Conservation (phyloP, 2,797 vertebrate species). For the Oreochromis mossambicus region DNA sequence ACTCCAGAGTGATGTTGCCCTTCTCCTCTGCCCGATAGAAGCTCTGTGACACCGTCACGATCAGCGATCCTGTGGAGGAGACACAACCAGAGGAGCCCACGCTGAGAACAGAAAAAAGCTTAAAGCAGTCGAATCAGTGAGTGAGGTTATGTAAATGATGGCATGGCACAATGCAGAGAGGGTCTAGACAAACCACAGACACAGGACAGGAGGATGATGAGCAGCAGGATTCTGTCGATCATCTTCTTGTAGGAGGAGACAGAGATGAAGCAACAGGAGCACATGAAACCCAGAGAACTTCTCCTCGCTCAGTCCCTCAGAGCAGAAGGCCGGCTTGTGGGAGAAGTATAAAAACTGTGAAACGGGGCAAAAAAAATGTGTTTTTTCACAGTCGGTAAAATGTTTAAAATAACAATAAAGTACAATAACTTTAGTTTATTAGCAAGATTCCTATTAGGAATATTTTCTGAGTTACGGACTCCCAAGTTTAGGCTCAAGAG, state of each 20-base stretch:
- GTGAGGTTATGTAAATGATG: neutral
- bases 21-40: neutral
- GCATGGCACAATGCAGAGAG: rapidly evolving
- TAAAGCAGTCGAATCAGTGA: neutral
- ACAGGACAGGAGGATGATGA: neutral
- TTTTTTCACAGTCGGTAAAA: neutral
- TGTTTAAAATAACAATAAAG: neutral
- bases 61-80: neutral
- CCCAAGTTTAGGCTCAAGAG: neutral
- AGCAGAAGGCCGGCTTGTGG: neutral
- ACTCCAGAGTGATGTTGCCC: neutral
- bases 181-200: neutral
- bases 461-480: neutral
- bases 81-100: neutral
- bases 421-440: neutral
- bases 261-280: neutral
- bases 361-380: neutral
- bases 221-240: neutral
- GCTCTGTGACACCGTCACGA: neutral
- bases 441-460: neutral
- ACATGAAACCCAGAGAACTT: neutral
- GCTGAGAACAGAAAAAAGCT: neutral
- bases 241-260: neutral
- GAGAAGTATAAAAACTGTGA: neutral
- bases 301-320: neutral